phyloP scores from a whole-genome alignment of 2,888 invertebrate species.

The Euphydryas editha region DNA sequence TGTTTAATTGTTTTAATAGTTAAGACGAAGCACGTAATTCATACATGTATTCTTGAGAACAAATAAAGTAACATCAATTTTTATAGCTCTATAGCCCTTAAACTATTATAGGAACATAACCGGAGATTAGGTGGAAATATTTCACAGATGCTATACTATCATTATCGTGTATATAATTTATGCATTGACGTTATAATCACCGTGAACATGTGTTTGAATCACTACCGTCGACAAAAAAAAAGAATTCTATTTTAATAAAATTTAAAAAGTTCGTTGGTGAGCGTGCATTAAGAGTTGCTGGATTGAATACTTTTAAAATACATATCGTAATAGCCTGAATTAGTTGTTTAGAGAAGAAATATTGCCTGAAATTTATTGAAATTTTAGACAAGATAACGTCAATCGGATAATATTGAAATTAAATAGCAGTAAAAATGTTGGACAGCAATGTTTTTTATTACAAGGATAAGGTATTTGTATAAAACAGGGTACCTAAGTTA shows the following conservation, averaged over 20 bases:
- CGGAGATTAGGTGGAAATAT: constrained; percentile 56
- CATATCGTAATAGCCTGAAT: too few relatives aligned
- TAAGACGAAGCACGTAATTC: background rate
- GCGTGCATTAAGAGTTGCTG: too few relatives aligned
- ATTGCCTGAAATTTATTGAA: too few relatives aligned
- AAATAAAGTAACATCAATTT: constrained; percentile 35
- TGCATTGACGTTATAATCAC: constrained; percentile 49
- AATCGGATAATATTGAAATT: too few relatives aligned
- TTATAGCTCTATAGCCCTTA: constrained; percentile 33
- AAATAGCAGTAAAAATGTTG: too few relatives aligned
- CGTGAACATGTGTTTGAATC: constrained; percentile 35
- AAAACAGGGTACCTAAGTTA: too few relatives aligned
- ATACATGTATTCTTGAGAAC: constrained; percentile 9
- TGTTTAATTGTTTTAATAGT: background rate
- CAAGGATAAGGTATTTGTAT: too few relatives aligned
- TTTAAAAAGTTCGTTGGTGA: background rate
- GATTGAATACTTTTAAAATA: too few relatives aligned
- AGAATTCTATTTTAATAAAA: constrained; percentile 4
- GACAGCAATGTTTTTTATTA: too few relatives aligned
- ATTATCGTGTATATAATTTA: constrained; percentile 66
- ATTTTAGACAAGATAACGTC: too few relatives aligned
- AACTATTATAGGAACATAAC: constrained; percentile 31
- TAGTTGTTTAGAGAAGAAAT: too few relatives aligned
- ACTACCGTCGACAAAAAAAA: constrained; percentile 31
- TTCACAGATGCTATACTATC: constrained; percentile 70